Base-by-base conservation (phyloP, 2,113 vertebrate genomes). In the Tylochromis polylepis region DNA sequence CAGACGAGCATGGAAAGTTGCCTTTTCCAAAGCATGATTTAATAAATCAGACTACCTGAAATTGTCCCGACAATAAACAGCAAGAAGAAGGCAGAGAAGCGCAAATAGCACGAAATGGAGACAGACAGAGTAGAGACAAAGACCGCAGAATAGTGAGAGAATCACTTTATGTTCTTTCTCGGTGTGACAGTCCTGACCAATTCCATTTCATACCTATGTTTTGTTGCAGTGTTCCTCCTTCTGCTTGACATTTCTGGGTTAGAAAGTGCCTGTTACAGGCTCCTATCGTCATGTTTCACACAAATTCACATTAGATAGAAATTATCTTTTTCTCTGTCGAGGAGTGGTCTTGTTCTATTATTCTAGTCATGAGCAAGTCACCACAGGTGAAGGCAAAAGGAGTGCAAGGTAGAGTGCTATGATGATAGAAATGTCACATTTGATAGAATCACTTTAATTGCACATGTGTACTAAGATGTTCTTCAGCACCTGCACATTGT, bases 221-320 rank as follows among this genome's bases (percentile, higher is more conserved):
- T 93, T 94, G 82, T 89, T 89, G 81, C 87, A 79, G 7, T 85
- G 81, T 86, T 89, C 89, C 56, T 88, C 88, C 84, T 85, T 80
- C 85, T 91, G 85, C 86, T 87, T 94, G 95, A 96, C 95, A 96
- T 95, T 95, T 95, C 91, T 93, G 72, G 91, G 91, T 95, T 95
- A 93, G 85, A 90, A 92, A 90, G 89, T 87, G 83, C 90, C 89
- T 91, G 85, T 92, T 92, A 92, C 91, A 87, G 86, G 72, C 93
- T 91, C 85, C 86, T 53, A 83, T 89, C 57, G 79, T 91, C 90
- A 57, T 94, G 93, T 93, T 92, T 93, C 93, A 95, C 93, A 92
- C 93, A 92, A 92, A 94, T 95, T 96, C 93, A 91, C 91, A 94
- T 94, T 90, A 94, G 85, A 46, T 70, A 58, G 78, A 93, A 94